phyloP scores from a whole-genome alignment of 2,113 vertebrate genomes.

The Acanthisitta chloris region DNA sequence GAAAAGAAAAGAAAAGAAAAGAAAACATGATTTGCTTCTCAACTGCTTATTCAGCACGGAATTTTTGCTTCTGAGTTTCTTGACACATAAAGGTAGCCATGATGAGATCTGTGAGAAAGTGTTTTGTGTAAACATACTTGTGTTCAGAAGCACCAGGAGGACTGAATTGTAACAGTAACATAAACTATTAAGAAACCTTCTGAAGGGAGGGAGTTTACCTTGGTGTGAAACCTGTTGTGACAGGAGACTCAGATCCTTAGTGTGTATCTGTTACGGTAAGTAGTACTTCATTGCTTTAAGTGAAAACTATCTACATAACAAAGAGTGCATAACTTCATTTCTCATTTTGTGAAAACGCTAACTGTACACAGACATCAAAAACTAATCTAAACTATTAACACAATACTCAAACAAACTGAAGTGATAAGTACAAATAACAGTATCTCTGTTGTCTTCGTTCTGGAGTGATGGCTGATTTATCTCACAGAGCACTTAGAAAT shows the following conservation, averaged over 20 bases:
- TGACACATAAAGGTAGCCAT: not conserved
- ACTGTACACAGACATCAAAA: not conserved
- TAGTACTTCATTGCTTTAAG: not conserved
- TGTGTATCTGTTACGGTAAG: not conserved
- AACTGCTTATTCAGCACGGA: not conserved
- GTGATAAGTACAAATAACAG: conserved; percentile 35
- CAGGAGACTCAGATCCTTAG: not conserved
- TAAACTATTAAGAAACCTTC: not conserved
- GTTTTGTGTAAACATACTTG: not conserved
- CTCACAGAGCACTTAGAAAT: conserved; percentile 6
- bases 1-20: not conserved
- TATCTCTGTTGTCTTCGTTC: not conserved
- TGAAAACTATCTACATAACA: not conserved
- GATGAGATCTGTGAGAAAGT: not conserved
- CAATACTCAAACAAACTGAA: conserved; percentile 20
- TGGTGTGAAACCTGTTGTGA: not conserved
- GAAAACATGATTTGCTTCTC: not conserved
- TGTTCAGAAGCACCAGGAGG: not conserved
- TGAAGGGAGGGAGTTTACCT: not conserved
- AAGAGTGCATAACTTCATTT: conserved; percentile 1
- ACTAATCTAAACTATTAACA: conserved; percentile 52
- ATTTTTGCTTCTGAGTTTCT: not conserved
- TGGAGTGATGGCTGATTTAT: conserved; percentile 35
- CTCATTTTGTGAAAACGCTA: conserved; percentile 26
- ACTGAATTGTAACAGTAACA: not conserved